These are phyloP conservation scores for Drosophila merina DNA, from an alignment of 2,888 invertebrate genomes.

Conservation along the genomic window DNA sequence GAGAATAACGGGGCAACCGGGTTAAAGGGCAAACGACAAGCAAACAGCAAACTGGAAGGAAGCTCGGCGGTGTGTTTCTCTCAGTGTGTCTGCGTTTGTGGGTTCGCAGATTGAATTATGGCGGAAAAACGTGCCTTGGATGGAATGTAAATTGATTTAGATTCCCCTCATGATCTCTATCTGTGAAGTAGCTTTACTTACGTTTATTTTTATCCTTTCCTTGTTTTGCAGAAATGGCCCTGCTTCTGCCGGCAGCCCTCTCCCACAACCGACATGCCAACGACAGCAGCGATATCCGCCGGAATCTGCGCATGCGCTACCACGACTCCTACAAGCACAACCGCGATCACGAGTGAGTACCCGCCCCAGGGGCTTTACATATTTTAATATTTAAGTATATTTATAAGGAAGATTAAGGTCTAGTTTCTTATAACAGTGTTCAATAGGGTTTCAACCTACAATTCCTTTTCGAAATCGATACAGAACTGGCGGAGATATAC, in stretches of 20 bases:
- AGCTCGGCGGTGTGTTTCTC: slow-evolving; percentile 20
- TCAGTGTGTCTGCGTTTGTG: slow-evolving; percentile 17
- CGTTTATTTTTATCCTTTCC: slow-evolving; percentile 1
- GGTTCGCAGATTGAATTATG: slow-evolving; percentile 34
- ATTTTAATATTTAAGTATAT: too few species aligned
- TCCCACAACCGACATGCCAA: slow-evolving; percentile 91
- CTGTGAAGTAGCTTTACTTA: neutral
- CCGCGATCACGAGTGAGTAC: slow-evolving; percentile 84
- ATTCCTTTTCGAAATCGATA: too few species aligned
- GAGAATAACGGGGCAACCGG: slow-evolving; percentile 45
- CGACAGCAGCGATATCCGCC: slow-evolving; percentile 91
- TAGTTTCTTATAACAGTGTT: too few species aligned
- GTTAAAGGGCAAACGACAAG: slow-evolving; percentile 22
- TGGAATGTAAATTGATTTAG: slow-evolving; percentile 7
- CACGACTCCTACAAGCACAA: slow-evolving; percentile 88
- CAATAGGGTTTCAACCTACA: too few species aligned
- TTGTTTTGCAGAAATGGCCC: slow-evolving; percentile 88
- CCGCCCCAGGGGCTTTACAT: slow-evolving; percentile 1
- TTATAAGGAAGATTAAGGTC: neutral
- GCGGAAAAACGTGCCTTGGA: slow-evolving; percentile 8
- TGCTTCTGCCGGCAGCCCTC: slow-evolving; percentile 91
- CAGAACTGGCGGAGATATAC: too few species aligned
- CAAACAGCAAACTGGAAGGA: slow-evolving; percentile 28
- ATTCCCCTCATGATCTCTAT: neutral
- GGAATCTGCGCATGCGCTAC: slow-evolving; percentile 90